Percentiles rank a stretch among this genome's conserved stretches.
phyloP scores from a whole-genome alignment of 2,797 vertebrate genomes.

The Pangasius sanitwongsei region DNA sequence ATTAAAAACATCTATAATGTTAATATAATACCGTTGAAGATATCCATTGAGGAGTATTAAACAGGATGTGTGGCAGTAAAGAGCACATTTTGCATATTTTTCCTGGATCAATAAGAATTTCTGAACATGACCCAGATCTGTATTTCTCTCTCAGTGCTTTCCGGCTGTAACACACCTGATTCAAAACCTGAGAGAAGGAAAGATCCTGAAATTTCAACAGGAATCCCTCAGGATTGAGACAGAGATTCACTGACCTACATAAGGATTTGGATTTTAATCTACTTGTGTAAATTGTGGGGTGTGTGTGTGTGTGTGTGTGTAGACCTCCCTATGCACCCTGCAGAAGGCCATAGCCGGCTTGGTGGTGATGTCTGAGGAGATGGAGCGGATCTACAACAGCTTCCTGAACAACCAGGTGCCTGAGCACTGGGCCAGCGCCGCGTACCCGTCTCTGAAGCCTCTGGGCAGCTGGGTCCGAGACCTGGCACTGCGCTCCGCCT shows the following conservation, averaged over 20 bases:
- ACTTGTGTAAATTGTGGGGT: background rate
- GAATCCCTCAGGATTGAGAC: background rate
- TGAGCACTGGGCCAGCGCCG: constrained; percentile 69
- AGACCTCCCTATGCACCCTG: constrained; percentile 76
- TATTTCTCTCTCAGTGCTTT: background rate
- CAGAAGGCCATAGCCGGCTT: constrained; percentile 79
- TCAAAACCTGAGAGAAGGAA: background rate
- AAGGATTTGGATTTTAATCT: background rate
- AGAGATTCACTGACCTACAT: constrained; percentile 20
- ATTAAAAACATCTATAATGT: background rate
- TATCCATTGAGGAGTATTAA: background rate
- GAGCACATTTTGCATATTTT: background rate
- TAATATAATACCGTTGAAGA: too few relatives aligned
- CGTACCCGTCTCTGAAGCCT: constrained; percentile 81
- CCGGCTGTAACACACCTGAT: background rate
- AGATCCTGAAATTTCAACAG: background rate
- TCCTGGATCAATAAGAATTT: background rate
- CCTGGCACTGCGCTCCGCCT: constrained; percentile 76
- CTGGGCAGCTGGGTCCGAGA: constrained; percentile 80
- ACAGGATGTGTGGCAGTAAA: background rate
- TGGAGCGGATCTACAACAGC: constrained; percentile 79
- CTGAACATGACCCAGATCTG: background rate
- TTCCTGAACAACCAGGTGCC: constrained; percentile 84
- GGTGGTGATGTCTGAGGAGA: constrained; percentile 84
- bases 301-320: constrained; percentile 32